Evolutionary conservation across 2,113 vertebrate species (phyloP), one percentile per base, ranked within the genome.

Genomic region (Bujurquina vittata): DNA sequence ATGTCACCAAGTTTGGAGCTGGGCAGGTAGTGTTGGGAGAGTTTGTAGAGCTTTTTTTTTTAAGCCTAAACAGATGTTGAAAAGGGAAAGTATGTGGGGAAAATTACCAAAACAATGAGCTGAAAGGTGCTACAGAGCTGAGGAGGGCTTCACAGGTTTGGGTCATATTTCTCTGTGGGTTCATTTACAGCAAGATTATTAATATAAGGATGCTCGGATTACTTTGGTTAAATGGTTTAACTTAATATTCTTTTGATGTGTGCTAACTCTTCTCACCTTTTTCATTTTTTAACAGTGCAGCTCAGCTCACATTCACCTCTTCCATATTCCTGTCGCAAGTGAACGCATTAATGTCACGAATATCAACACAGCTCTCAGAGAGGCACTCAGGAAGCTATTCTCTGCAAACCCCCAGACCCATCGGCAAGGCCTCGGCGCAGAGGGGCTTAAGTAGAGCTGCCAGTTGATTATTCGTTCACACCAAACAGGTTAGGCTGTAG

Each of bases 301-400:
- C 56, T 81, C 33, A 59, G 46, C 56, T 81, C 54, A 54, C 49
- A 11, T 84, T 86, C 40, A 62, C 74, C 81, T 90, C 58, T 81
- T 92, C 90, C 80, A 89, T 86, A 91, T 92, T 93, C 81, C 62
- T 78, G 63, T 91, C 83, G 87, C 63, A 62, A 58, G 79, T 60
- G 73, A 80, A 83, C 22, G 20, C 73, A 83, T 84, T 87, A 90
- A 85, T 85, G 61, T 86, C 84, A 80, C 4, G n/a, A 87, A 89
- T 90, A 90, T 88, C 72, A 91, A 69, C 77, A 15, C 72, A 35
- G 72, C 81, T 77, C 59, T 37, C 26, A 86, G 82, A 85, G 74
- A 77, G 31, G 37, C 83, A 2, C 72, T 88, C 58, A 5, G 60
- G 72, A 65, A 83, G 80, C 78, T 23, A 22, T 84, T 79, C 83